A percentile compares a stretch with the other conserved stretches of the same genome.
These are phyloP conservation scores for Philhelius pedissequus DNA, from an alignment of 2,888 invertebrate species.

Conservation along the genomic window DNA sequence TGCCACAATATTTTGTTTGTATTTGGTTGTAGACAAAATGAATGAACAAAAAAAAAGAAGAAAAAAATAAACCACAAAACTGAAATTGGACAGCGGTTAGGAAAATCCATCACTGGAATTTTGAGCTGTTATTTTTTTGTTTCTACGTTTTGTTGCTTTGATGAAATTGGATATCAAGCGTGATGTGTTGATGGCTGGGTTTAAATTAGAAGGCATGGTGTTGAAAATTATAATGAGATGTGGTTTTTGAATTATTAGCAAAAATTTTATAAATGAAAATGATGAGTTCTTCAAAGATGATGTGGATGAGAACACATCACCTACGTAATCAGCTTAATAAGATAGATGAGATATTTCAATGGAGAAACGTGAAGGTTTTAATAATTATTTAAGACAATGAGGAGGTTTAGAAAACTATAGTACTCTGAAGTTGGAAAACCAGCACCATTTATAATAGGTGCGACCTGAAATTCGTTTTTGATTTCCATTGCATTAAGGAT, in stretches of 20 bases:
- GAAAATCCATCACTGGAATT: slow-evolving; percentile 3
- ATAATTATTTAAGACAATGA: neutral
- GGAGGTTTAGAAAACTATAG: neutral
- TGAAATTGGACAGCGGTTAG: slow-evolving; percentile 21
- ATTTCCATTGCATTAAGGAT: too few species aligned
- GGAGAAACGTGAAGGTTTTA: neutral
- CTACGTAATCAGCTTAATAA: neutral
- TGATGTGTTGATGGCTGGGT: neutral
- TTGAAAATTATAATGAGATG: slow-evolving; percentile 17
- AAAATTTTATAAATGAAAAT: neutral
- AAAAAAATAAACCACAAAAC: too few species aligned
- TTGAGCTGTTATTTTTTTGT: neutral
- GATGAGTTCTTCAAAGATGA: neutral
- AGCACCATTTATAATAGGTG: too few species aligned
- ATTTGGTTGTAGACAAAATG: neutral
- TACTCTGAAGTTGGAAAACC: too few species aligned
- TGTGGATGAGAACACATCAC: neutral
- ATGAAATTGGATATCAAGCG: slow-evolving; percentile 1
- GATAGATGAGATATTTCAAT: neutral
- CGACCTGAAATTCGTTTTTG: too few species aligned
- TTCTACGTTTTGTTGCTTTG: neutral
- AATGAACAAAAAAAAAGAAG: neutral
- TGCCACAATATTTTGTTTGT: slow-evolving; percentile 13
- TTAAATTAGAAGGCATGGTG: neutral
- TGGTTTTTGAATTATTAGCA: neutral